A percentile compares a stretch with the other conserved stretches of the same genome.
Conservation (phyloP, 2,797 vertebrate genomes). For the Sciaenops ocellatus region DNA sequence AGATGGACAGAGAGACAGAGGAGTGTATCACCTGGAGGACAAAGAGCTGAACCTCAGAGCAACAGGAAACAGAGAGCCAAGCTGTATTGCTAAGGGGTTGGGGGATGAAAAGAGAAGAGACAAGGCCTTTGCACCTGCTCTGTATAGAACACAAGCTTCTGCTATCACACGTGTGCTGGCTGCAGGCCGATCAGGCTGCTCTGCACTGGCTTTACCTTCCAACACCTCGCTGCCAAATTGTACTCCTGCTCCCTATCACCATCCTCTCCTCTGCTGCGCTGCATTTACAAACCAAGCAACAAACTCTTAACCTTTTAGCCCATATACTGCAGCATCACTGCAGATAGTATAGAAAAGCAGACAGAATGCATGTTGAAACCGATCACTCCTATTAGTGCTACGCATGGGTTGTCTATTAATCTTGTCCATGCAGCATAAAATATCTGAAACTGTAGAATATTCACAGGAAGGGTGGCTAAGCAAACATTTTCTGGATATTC, state of each 20-base stretch:
- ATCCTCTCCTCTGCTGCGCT: conserved; percentile 50
- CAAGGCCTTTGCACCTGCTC: conserved; percentile 74
- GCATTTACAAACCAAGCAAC: conserved; percentile 30
- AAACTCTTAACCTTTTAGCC: conserved; percentile 21
- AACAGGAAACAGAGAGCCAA: conserved; percentile 43
- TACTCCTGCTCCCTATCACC: conserved; percentile 59
- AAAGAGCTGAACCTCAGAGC: conserved; percentile 53
- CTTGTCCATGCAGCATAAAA: not conserved
- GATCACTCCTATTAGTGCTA: not conserved
- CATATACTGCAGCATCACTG: not conserved
- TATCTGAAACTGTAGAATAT: conserved; percentile 11
- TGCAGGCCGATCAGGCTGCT: conserved; percentile 63
- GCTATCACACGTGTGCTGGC: conserved; percentile 72
- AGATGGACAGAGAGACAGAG: conserved; percentile 56
- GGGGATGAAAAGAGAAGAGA: conserved; percentile 58
- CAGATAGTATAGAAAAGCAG: not conserved
- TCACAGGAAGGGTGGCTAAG: not conserved
- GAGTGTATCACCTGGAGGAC: conserved; percentile 54
- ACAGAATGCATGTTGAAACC: conserved; percentile 3
- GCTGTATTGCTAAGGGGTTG: conserved; percentile 35
- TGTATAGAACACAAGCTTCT: conserved; percentile 65
- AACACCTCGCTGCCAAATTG: conserved; percentile 66
- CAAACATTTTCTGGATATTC: no score
- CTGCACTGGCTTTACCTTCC: conserved; percentile 66
- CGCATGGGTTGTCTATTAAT: not conserved